phyloP scores from a whole-genome alignment of 2,888 invertebrate genomes.

The Nephrotoma guestfalica region DNA sequence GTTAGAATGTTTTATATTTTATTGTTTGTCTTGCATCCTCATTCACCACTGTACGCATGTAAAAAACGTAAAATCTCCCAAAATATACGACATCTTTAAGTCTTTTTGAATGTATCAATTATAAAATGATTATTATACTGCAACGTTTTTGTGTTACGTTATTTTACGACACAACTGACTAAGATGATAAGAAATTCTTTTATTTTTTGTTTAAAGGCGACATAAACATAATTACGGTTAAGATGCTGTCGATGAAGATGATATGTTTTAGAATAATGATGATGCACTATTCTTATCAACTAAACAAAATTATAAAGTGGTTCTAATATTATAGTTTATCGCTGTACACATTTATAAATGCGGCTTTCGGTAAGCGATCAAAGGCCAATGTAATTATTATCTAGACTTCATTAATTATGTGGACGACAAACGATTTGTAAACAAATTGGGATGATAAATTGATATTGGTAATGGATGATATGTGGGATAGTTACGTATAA shows the following conservation, averaged over 20 bases:
- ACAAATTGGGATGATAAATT: not conserved
- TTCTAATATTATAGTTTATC: not conserved
- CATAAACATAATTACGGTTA: not conserved
- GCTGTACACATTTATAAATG: not conserved
- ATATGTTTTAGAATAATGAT: not conserved
- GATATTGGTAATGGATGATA: not conserved
- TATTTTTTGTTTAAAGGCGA: not conserved
- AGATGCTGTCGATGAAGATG: not conserved
- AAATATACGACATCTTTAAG: not conserved
- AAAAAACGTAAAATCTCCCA: not conserved
- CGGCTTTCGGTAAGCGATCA: not conserved
- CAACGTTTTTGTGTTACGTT: not conserved
- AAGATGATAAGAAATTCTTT: not conserved
- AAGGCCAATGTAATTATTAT: not conserved
- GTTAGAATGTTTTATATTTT: not conserved
- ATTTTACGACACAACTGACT: not conserved
- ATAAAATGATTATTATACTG: not conserved
- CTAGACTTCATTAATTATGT: not conserved
- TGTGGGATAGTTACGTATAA: not conserved
- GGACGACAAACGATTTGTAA: not conserved
- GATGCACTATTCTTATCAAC: not conserved
- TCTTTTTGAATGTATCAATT: not conserved
- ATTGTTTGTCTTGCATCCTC: not conserved
- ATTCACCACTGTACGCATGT: not conserved
- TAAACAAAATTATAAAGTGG: not conserved